Evolutionary conservation across 2,888 invertebrate species (phyloP).

Genomic region (Trachelus tabidus): DNA sequence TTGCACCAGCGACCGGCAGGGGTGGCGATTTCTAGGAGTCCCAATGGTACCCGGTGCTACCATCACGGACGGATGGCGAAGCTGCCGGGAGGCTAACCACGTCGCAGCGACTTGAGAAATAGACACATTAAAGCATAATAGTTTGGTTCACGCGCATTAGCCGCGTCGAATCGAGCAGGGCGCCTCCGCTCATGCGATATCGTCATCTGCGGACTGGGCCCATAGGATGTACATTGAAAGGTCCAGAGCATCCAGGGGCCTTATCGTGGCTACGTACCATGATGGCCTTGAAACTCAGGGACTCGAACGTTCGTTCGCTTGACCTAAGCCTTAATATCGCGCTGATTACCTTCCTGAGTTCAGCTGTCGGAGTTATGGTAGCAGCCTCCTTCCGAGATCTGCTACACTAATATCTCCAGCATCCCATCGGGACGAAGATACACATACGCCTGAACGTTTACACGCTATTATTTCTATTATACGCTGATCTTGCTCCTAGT

Average conservation of each 20-base stretch:
- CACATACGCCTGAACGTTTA: background rate
- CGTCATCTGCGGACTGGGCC: constrained; percentile 22
- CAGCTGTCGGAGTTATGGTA: background rate
- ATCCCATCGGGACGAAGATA: background rate
- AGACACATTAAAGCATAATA: constrained; percentile 26
- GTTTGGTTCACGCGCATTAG: constrained; percentile 29
- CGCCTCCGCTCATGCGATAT: constrained; percentile 30
- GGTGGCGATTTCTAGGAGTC: background rate
- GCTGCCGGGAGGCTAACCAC: constrained; percentile 5
- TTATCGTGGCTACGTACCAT: background rate
- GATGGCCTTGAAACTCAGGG: background rate
- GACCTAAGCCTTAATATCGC: constrained; percentile 24
- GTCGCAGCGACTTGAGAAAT: constrained; percentile 19
- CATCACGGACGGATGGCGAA: background rate
- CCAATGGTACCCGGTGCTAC: background rate
- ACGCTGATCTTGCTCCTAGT: background rate
- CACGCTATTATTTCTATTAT: background rate
- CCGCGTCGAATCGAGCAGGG: constrained; percentile 28
- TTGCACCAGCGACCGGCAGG: background rate
- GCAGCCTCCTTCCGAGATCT: background rate
- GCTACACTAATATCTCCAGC: background rate
- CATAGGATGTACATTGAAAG: background rate
- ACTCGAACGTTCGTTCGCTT: constrained; percentile 10
- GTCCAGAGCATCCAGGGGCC: background rate
- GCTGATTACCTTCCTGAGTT: constrained; percentile 19